Base-by-base conservation (phyloP, 2,113 vertebrate species). In the Carassius auratus region DNA sequence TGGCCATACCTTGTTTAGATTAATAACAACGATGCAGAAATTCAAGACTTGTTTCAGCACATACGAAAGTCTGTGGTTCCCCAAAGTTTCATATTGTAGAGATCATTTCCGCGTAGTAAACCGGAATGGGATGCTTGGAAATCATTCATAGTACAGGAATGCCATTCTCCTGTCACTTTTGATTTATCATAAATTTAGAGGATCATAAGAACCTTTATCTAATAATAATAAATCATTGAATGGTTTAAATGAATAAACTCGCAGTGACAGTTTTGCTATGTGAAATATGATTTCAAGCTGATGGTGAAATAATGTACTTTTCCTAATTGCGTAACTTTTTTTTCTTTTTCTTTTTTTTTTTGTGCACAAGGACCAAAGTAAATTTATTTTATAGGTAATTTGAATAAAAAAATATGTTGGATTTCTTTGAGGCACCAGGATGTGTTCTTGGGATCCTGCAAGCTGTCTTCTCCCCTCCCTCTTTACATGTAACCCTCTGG, bases 401-500 rank as follows among this genome's bases (percentile, higher is more conserved):
- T 5, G 61, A 86, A 81, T 86, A 81, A 83, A 85, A 38, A 83
- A 52, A 55, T 73, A 61, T 38, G 76, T 88, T 89, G 86, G 73
- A 76, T 71, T 87, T 45, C 23, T 74, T 84, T 21, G 74, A 50
- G 86, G 79, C 74, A 52, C 50, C 84, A 86, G 88, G 85, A 90
- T 88, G 85, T 87, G 83, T 86, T 85, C 86, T 83, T 85, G 80
- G 79, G 81, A 78, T 85, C 83, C 80, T 12, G 14, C 88, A 52
- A 15, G 50, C 50, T 5, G 13, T 52, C 14, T 1, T 23, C 86
- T 77, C 86, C 89, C 90, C 90, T 92, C n/a, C 91, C 91, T 88
- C 33, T 23, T 79, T 12, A 87, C 89, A 89, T 90, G 92, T 93
- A 91, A 61, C 75, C 75, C 77, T 73, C 74, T 79, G 81, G 19